Conservation (phyloP, 64 coral and sea anemone genomes). For the Anthopleura sola region DNA sequence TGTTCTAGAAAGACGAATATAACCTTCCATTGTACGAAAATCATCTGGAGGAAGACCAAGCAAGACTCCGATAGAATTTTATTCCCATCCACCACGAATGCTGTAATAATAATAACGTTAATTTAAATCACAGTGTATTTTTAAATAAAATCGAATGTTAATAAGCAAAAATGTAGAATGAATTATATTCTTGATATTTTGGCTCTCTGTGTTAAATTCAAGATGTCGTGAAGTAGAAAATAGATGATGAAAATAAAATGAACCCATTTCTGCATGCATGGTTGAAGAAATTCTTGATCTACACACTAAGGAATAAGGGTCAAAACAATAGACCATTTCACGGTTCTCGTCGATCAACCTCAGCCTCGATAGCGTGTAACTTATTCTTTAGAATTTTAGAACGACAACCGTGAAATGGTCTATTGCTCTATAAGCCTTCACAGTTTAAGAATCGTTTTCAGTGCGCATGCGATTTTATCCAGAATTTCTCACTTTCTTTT, state of each 20-base stretch:
- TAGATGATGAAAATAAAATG: not conserved
- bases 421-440: too few species aligned
- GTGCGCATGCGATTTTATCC: too few species aligned
- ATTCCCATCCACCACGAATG: not conserved
- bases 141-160: not conserved
- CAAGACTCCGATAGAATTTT: conserved; percentile 3
- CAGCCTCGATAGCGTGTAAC: too few species aligned
- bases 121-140: not conserved
- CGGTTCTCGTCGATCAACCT: too few species aligned
- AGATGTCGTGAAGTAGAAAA: not conserved
- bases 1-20: not conserved
- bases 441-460: too few species aligned
- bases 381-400: too few species aligned
- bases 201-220: not conserved
- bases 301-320: too few species aligned
- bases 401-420: too few species aligned
- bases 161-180: not conserved
- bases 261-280: not conserved
- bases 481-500: too few species aligned
- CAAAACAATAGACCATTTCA: too few species aligned
- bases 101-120: not conserved
- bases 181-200: not conserved
- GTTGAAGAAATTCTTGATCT: not conserved
- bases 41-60: not conserved
- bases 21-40: not conserved